A percentile compares a stretch with the other conserved stretches of the same genome.
These are phyloP conservation scores for Coecobrya sp. DNA, from an alignment of 2,888 invertebrate genomes.

Conservation along the genomic window DNA sequence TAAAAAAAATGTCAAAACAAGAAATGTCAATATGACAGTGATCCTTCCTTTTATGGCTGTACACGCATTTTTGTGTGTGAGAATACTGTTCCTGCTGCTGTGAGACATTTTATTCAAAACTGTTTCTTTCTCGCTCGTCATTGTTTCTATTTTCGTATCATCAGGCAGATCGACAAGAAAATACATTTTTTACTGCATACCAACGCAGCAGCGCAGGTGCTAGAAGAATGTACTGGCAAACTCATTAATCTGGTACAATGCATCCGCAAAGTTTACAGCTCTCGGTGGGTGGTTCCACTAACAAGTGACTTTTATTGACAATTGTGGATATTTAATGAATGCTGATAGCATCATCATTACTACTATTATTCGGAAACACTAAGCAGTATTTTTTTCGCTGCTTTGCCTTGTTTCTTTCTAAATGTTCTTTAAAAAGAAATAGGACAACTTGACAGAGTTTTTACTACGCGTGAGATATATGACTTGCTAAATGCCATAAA, in stretches of 20 bases:
- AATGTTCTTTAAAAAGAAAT: neutral
- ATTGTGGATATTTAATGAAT: slow-evolving; percentile 70
- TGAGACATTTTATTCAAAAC: neutral
- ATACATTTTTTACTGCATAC: neutral
- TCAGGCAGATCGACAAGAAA: neutral
- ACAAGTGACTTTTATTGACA: slow-evolving; percentile 75
- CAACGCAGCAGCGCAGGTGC: slow-evolving; percentile 22
- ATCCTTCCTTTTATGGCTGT: neutral
- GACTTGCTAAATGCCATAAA: slow-evolving; percentile 53
- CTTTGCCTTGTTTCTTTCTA: neutral
- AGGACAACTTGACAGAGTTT: slow-evolving; percentile 8
- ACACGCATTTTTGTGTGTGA: too few relatives aligned
- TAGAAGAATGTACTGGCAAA: slow-evolving; percentile 3
- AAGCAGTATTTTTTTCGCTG: neutral
- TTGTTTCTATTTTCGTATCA: slow-evolving; percentile 17
- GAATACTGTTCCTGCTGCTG: too few relatives aligned
- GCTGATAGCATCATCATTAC: slow-evolving; percentile 26
- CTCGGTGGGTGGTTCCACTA: slow-evolving; percentile 69
- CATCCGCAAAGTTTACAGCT: slow-evolving; percentile 24
- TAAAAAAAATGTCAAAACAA: neutral
- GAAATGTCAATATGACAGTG: neutral
- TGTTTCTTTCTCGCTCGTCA: neutral
- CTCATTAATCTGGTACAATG: slow-evolving; percentile 46
- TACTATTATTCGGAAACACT: slow-evolving; percentile 1
- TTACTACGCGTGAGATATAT: slow-evolving; percentile 42